These are phyloP conservation scores for Lasioglossum villosulum DNA, from an alignment of 2,888 invertebrate species.

Conservation along the genomic window DNA sequence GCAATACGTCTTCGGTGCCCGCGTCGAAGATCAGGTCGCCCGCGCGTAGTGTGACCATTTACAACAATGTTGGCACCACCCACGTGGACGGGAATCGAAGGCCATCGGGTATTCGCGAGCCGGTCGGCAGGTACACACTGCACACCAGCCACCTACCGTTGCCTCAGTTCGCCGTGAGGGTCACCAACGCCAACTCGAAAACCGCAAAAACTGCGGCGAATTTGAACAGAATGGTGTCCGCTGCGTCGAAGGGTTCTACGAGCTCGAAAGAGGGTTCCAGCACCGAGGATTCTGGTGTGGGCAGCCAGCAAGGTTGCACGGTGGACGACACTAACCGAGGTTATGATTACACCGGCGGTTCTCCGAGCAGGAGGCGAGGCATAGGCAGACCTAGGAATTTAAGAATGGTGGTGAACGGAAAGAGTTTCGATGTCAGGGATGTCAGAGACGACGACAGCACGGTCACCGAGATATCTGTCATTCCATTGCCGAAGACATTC, in stretches of 20 bases:
- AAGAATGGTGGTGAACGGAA: slow-evolving; percentile 90
- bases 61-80: slow-evolving; percentile 47
- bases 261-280: slow-evolving; percentile 87
- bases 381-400: slow-evolving; percentile 88
- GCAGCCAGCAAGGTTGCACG: slow-evolving; percentile 82
- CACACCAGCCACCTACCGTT: slow-evolving; percentile 91
- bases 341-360: slow-evolving; percentile 81
- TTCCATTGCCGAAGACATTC: slow-evolving; percentile 87
- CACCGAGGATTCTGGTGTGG: slow-evolving; percentile 89
- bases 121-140: slow-evolving; percentile 87
- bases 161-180: slow-evolving; percentile 89
- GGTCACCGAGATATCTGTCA: slow-evolving; percentile 88
- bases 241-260: slow-evolving; percentile 85
- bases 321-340: slow-evolving; percentile 78
- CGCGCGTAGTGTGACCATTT: slow-evolving; percentile 79
- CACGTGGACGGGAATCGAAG: slow-evolving; percentile 64
- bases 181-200: slow-evolving; percentile 88
- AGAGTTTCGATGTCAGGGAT: slow-evolving; percentile 91
- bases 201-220: slow-evolving; percentile 90
- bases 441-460: slow-evolving; percentile 88
- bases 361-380: slow-evolving; percentile 77
- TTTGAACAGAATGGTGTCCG: slow-evolving; percentile 88
- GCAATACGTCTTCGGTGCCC: slow-evolving; percentile 79
- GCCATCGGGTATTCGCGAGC: slow-evolving; percentile 77
- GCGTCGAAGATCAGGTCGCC: slow-evolving; percentile 84